Base-by-base conservation (phyloP, 2,888 invertebrate genomes). In the Rutpela maculata region DNA sequence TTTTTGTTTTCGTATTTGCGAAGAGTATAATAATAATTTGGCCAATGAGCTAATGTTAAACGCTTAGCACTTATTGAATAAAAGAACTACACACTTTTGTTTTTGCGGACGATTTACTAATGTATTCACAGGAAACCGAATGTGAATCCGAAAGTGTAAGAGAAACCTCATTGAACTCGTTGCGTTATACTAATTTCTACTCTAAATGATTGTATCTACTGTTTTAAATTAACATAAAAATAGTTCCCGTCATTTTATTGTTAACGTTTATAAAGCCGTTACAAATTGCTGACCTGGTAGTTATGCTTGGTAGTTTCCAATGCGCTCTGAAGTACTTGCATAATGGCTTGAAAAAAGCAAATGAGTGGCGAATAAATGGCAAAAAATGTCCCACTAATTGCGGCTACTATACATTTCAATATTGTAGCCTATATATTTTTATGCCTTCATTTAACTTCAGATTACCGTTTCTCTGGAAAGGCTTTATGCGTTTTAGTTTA, bases 181-280 rank as follows among this genome's bases (percentile, higher is more conserved):
- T 35, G 31, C 63, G 63, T 63, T 15, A 26, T 22, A 63, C 9
- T 63, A 63, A 26, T 63, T 63, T 35, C 35, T 6, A n/a, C 9
- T 62, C 31, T 31, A 62, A n/a, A 31, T 31, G 19, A 62, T 26
- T n/a, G 15, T 62, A 31, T 31, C 63, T 63, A 31, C 63, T 1
- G 26, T 31, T n/a, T n/a, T 2, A n/a, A 31, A 63, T 63, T 63
- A 63, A 31, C 35, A 63, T 63, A 35, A 63, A 63, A 63, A 63
- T 31, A 3, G 22, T 63, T 63, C 63, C 63, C 63, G 63, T 31
- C 26, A 31, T 63, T 63, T 31, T 17, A 31, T 63, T 63, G 63
- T 63, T 63, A 17, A 31, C 31, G 31, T 26, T 63, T 35, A 31
- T n/a, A 31, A 31, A 63, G 31, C 63, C 35, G 31, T 63, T 63